Evolutionary conservation across 1,140 invertebrate genomes (phyloP).

Genomic region (Drosophila santomea): DNA sequence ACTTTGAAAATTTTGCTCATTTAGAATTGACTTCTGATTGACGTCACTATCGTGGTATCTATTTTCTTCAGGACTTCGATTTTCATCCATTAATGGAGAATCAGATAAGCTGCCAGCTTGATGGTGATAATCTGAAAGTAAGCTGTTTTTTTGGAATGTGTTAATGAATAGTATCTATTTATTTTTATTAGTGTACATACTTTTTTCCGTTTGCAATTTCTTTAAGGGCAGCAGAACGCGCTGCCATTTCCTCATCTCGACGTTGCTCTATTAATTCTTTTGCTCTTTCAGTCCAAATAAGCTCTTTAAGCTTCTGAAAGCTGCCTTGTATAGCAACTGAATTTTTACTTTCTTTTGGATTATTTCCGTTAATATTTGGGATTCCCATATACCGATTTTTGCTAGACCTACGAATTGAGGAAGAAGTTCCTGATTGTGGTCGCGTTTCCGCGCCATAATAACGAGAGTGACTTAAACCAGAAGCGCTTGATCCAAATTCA

Average conservation of each 20-base stretch:
- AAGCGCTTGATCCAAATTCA: conserved; percentile 30
- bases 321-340: conserved; percentile 86
- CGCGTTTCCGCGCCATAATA: conserved; percentile 62
- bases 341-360: conserved; percentile 38
- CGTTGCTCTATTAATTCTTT: conserved; percentile 88
- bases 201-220: conserved; percentile 86
- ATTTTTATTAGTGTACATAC: conserved; percentile 38
- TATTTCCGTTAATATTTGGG: conserved; percentile 38
- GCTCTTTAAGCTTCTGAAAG: conserved; percentile 88
- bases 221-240: conserved; percentile 86
- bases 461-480: conserved; percentile 26
- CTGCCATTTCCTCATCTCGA: conserved; percentile 87
- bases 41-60: conserved; percentile 23
- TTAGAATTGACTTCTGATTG: conserved; percentile 49
- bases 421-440: conserved; percentile 21
- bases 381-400: conserved; percentile 72
- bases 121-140: conserved; percentile 46
- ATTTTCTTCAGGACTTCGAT: conserved; percentile 64
- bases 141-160: conserved; percentile 29
- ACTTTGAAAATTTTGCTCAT: conserved; percentile 32
- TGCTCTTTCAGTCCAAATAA: conserved; percentile 88
- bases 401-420: conserved; percentile 48
- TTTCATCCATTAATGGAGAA: conserved; percentile 72
- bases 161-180: background rate
- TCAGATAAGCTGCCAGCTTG: conserved; percentile 33